phyloP scores from a whole-genome alignment of 1,140 invertebrate species.

The Drosophila fuyamai region DNA sequence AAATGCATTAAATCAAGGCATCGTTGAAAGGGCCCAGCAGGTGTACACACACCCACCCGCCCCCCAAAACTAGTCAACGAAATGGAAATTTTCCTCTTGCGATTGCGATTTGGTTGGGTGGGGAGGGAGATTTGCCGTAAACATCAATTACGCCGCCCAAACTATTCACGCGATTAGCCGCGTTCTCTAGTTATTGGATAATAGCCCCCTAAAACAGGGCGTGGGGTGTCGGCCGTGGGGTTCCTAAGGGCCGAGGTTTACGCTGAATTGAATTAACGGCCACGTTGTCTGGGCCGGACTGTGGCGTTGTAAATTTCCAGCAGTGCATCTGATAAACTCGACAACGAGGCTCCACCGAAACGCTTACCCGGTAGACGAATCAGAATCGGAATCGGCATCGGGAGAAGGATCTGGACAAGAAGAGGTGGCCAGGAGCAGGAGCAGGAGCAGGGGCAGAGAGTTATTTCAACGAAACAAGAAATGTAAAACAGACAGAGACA shows the following conservation, averaged over 20 bases:
- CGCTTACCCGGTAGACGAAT: slow-evolving; percentile 13
- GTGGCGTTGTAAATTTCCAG: slow-evolving; percentile 73
- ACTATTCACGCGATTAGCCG: slow-evolving; percentile 82
- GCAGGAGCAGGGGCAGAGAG: slow-evolving; percentile 46
- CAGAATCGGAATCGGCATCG: slow-evolving; percentile 2
- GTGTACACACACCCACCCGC: slow-evolving; percentile 15
- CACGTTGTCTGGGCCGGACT: slow-evolving; percentile 51
- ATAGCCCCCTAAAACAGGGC: slow-evolving; percentile 37
- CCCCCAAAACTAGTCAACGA: slow-evolving; percentile 66
- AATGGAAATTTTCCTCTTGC: slow-evolving; percentile 62
- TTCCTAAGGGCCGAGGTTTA: slow-evolving; percentile 38
- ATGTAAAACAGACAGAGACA: slow-evolving; percentile 70
- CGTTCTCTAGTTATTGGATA: slow-evolving; percentile 76
- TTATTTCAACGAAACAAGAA: slow-evolving; percentile 72
- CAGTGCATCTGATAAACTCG: slow-evolving; percentile 78
- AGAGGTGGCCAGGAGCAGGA: slow-evolving; percentile 16
- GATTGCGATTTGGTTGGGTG: not conserved
- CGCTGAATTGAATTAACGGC: slow-evolving; percentile 81
- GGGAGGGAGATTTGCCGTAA: slow-evolving; percentile 45
- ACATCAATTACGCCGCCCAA: slow-evolving; percentile 79
- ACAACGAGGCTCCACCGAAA: slow-evolving; percentile 18
- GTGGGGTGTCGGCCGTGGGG: too few species aligned
- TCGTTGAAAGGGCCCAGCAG: slow-evolving; percentile 73
- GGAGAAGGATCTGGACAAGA: not conserved
- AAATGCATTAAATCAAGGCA: slow-evolving; percentile 82